Evolutionary conservation across 2,113 vertebrate species (phyloP).

Genomic region (Oceanodroma tethys): DNA sequence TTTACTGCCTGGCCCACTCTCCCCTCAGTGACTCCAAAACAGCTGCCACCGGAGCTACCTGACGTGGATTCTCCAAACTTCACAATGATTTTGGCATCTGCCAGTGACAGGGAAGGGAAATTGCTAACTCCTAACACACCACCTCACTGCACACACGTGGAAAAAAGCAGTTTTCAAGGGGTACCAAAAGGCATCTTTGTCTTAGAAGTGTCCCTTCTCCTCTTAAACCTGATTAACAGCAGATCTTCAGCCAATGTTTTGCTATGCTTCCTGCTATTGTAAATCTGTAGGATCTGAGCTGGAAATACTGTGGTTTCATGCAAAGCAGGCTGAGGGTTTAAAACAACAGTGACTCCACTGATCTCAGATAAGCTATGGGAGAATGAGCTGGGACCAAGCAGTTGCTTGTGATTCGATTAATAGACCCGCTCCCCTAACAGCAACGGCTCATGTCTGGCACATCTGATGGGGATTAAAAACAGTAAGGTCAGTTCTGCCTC

Average conservation of each 20-base stretch:
- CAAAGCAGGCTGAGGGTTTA: background rate
- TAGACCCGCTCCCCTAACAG: background rate
- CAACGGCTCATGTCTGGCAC: background rate
- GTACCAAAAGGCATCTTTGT: background rate
- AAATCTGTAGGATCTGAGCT: background rate
- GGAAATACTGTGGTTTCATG: background rate
- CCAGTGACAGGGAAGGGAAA: background rate
- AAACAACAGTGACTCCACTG: fast-evolving
- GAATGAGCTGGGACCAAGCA: background rate
- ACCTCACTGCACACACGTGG: background rate
- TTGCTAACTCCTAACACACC: background rate
- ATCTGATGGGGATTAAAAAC: background rate
- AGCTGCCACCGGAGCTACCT: background rate
- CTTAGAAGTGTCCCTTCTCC: background rate
- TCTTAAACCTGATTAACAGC: background rate
- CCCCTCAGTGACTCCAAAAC: background rate
- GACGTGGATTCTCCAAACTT: background rate
- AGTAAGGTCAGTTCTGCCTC: background rate
- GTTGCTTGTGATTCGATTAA: background rate
- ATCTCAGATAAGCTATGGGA: background rate
- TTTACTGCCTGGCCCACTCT: background rate
- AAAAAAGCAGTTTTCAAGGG: background rate
- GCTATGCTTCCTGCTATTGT: fast-evolving
- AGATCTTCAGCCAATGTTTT: background rate
- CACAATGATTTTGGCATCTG: background rate